phyloP scores from a whole-genome alignment of 2,888 invertebrate genomes.

The Callosobruchus maculatus region DNA sequence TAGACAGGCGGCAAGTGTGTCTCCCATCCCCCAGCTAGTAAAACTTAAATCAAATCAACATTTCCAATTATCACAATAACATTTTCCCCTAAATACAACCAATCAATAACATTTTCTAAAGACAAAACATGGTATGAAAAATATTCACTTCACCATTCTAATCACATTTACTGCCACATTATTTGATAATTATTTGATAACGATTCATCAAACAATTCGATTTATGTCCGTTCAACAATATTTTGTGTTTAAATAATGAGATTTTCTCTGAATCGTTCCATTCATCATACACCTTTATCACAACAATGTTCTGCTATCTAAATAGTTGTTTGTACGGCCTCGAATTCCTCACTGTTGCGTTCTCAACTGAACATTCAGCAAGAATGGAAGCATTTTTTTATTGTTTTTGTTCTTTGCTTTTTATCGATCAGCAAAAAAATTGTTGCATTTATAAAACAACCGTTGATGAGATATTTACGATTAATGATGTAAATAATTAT shows the following conservation, averaged over 20 bases:
- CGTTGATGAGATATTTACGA: too few relatives aligned
- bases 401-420: too few relatives aligned
- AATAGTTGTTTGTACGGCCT: not conserved
- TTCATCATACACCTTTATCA: not conserved
- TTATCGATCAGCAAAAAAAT: too few relatives aligned
- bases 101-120: not conserved
- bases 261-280: not conserved
- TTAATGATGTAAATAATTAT: too few relatives aligned
- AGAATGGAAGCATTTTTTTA: too few relatives aligned
- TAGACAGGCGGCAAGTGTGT: too few relatives aligned
- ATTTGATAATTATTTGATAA: not conserved
- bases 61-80: too few relatives aligned
- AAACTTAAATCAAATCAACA: too few relatives aligned
- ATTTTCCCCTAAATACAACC: not conserved
- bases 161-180: not conserved
- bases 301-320: not conserved
- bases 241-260: not conserved
- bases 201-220: not conserved
- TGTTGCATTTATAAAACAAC: too few relatives aligned
- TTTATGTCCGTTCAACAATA: not conserved
- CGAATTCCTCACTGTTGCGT: not conserved
- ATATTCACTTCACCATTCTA: not conserved
- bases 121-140: not conserved
- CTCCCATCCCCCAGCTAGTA: too few relatives aligned
- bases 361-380: too few relatives aligned